These are phyloP conservation scores for Eulithis testata DNA, from an alignment of 2,888 invertebrate species.

Conservation along the genomic window DNA sequence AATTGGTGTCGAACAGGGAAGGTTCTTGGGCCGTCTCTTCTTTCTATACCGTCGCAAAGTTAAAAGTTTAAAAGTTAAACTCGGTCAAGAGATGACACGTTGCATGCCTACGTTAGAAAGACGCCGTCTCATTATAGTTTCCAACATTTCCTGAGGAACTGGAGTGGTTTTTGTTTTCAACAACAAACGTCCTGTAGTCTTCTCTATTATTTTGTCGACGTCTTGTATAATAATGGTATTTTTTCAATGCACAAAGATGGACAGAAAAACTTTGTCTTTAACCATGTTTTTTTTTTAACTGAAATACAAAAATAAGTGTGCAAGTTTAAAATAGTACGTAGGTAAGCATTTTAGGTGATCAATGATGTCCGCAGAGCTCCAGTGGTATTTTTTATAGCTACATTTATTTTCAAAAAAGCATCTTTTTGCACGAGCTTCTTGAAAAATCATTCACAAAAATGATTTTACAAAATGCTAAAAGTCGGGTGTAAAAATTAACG, in stretches of 20 bases:
- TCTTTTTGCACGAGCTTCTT: too few species aligned
- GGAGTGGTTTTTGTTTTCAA: constrained; percentile 20
- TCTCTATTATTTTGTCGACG: constrained; percentile 2
- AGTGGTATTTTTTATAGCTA: too few species aligned
- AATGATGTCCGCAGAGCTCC: too few species aligned
- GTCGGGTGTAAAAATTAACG: too few species aligned
- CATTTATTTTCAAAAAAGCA: too few species aligned
- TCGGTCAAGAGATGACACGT: constrained; percentile 7
- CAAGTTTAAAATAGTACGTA: too few species aligned
- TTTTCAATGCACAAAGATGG: too few species aligned
- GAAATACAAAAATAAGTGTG: not conserved
- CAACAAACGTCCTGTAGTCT: not conserved
- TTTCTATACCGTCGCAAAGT: not conserved
- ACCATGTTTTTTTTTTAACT: not conserved
- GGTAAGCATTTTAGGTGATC: too few species aligned
- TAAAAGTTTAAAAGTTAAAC: constrained; percentile 12
- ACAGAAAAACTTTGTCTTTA: not conserved
- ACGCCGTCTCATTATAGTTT: constrained; percentile 24
- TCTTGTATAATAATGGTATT: constrained; percentile 17
- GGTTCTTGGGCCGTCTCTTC: not conserved
- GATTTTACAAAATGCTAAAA: too few species aligned
- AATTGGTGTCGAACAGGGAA: not conserved
- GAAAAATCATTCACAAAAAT: too few species aligned
- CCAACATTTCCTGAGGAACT: constrained; percentile 26
- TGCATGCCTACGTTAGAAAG: constrained; percentile 7